Evolutionary conservation across 1,140 invertebrate species (phyloP).

Genomic region (Geopemphigus sp.): DNA sequence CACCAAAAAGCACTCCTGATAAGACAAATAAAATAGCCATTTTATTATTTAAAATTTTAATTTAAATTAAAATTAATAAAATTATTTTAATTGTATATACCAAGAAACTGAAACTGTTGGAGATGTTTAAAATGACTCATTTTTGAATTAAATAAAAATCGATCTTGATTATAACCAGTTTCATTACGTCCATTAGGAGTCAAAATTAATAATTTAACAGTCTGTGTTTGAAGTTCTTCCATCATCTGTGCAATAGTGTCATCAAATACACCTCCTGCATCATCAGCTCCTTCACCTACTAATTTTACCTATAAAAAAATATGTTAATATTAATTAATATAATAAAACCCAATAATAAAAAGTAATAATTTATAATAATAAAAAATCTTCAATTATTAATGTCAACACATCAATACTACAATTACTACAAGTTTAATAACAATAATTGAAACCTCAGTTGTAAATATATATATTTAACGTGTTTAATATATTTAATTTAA

Average conservation of each 20-base stretch:
- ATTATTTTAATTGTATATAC: constrained; percentile 51
- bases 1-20: constrained; percentile 62
- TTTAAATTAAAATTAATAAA: constrained; percentile 11
- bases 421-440: too few relatives aligned
- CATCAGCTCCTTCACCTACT: constrained; percentile 68
- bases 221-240: constrained; percentile 60
- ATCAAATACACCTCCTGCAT: constrained; percentile 70
- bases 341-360: too few relatives aligned
- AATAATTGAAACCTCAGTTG: too few relatives aligned
- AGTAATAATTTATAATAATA: too few relatives aligned
- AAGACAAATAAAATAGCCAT: not conserved
- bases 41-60: not conserved
- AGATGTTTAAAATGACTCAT: constrained; percentile 56
- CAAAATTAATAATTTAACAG: constrained; percentile 60
- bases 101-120: constrained; percentile 65
- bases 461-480: too few relatives aligned
- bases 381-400: too few relatives aligned
- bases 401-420: too few relatives aligned
- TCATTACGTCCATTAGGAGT: constrained; percentile 63
- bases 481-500: too few relatives aligned
- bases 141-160: constrained; percentile 65
- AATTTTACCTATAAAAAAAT: constrained; percentile 58
- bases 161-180: constrained; percentile 65
- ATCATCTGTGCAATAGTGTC: constrained; percentile 73
- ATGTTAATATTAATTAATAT: too few relatives aligned